Conservation (phyloP, 2,113 vertebrate genomes). For the Dasypus novemcinctus region DNA sequence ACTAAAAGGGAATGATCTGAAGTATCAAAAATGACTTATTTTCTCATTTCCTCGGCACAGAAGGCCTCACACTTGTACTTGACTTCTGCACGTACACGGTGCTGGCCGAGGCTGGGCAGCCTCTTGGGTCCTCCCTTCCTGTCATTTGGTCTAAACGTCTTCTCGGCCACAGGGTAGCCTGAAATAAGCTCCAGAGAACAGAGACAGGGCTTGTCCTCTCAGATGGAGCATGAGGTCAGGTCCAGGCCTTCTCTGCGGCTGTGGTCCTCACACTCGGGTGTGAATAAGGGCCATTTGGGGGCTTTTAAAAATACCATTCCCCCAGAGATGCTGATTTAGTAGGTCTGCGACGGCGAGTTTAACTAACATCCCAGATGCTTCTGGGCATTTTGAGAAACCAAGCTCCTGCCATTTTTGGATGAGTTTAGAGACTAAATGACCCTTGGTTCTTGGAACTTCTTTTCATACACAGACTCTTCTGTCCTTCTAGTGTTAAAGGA, state of each 20-base stretch:
- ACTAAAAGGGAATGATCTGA: background rate
- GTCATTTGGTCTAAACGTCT: background rate
- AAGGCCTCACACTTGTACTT: too few relatives aligned
- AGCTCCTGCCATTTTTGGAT: background rate
- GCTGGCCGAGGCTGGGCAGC: background rate
- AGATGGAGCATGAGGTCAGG: background rate
- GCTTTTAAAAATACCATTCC: background rate
- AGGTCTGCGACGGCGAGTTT: background rate
- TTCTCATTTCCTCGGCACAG: background rate
- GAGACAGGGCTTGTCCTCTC: background rate
- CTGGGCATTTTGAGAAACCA: background rate
- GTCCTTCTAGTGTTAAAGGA: background rate
- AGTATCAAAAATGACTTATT: background rate
- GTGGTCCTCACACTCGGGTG: background rate
- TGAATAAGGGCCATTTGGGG: background rate
- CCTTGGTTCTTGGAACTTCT: background rate
- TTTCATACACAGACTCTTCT: background rate
- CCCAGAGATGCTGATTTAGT: background rate
- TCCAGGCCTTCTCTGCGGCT: background rate
- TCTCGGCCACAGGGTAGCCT: too few relatives aligned
- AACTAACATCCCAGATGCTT: background rate
- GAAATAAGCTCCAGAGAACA: background rate
- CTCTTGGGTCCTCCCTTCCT: background rate
- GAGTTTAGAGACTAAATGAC: rapidly evolving
- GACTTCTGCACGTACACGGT: rapidly evolving